Percentiles rank a stretch among this genome's conserved stretches.
These are phyloP conservation scores for Urosaurus nigricauda DNA, from an alignment of 2,797 vertebrate genomes.

Conservation along the genomic window DNA sequence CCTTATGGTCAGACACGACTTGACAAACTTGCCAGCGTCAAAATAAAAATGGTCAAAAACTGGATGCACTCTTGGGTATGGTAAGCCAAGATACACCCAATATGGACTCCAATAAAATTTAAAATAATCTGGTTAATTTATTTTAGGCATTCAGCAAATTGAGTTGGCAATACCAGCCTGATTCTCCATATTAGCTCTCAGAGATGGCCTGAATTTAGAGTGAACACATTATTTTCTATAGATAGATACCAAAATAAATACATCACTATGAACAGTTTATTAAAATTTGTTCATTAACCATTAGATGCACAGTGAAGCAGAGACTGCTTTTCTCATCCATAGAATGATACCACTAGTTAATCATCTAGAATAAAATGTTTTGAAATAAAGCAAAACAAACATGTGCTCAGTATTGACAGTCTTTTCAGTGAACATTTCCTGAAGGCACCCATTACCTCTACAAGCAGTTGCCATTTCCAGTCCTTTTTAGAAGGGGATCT, in stretches of 20 bases:
- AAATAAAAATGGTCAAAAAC: neutral
- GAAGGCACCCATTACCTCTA: neutral
- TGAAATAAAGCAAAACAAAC: neutral
- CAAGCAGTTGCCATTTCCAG: neutral
- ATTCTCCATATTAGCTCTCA: neutral
- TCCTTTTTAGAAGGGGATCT: neutral
- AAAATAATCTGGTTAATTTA: neutral
- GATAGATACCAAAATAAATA: neutral
- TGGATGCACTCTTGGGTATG: neutral
- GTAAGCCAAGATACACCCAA: neutral
- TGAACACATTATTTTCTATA: neutral
- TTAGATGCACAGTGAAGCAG: neutral
- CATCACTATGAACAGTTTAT: neutral
- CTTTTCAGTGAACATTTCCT: neutral
- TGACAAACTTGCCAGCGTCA: neutral
- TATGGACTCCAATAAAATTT: neutral
- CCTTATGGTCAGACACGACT: too few relatives aligned
- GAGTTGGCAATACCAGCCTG: neutral
- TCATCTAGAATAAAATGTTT: constrained; percentile 11
- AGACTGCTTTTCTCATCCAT: neutral
- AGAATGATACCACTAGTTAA: neutral
- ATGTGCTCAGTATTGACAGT: neutral
- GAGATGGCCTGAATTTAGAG: neutral
- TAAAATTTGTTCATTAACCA: neutral
- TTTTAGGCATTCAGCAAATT: neutral